A percentile compares a stretch with the other conserved stretches of the same genome.
These are phyloP conservation scores for Erythrocercus mccallii DNA, from an alignment of 2,113 vertebrate genomes.

Conservation along the genomic window DNA sequence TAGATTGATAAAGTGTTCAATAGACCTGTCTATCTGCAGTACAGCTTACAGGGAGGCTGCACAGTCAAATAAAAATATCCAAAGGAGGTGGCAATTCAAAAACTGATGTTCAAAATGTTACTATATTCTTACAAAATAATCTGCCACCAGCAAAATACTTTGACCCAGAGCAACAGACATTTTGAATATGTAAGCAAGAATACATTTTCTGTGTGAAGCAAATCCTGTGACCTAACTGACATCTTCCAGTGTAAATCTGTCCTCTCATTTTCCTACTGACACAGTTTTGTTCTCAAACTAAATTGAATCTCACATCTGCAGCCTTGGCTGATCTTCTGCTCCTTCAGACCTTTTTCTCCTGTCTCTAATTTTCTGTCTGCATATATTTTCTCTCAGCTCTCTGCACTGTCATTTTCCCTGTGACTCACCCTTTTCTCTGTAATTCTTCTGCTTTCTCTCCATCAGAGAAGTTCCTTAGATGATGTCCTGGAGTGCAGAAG, in stretches of 20 bases:
- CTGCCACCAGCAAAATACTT: neutral
- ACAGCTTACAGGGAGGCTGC: neutral
- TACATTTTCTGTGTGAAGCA: neutral
- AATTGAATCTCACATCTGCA: neutral
- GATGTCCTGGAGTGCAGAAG: neutral
- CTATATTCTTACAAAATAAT: neutral
- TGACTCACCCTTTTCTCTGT: neutral
- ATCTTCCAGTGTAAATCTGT: neutral
- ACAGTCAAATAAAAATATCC: neutral
- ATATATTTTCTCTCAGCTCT: neutral
- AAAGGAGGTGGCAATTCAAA: neutral
- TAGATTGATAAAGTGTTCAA: neutral
- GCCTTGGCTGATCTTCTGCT: neutral
- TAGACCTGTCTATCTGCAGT: neutral
- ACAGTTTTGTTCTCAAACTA: neutral
- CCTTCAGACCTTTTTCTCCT: neutral
- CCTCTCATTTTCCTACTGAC: constrained; percentile 2
- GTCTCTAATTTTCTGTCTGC: neutral
- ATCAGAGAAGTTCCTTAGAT: neutral
- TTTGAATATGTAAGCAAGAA: neutral
- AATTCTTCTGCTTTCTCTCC: neutral
- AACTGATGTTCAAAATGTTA: neutral
- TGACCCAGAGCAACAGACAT: neutral
- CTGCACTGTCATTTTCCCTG: neutral
- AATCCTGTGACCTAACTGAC: neutral